A percentile compares a stretch with the other conserved stretches of the same genome.
Evolutionary conservation across 2,113 vertebrate genomes (phyloP).

Genomic region (Eretmochelys imbricata): DNA sequence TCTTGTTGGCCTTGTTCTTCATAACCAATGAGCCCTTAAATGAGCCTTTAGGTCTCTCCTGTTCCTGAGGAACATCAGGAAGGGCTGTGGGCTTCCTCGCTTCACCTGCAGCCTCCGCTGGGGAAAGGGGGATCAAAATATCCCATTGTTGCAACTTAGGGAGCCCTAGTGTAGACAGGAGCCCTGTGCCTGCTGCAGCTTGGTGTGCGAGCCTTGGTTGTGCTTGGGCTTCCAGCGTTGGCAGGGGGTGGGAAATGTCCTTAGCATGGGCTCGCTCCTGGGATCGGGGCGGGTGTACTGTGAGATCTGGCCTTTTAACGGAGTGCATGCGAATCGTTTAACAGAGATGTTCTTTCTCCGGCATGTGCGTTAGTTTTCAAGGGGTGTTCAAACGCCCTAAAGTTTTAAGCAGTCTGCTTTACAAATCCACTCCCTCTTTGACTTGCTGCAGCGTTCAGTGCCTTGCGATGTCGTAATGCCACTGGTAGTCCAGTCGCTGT

Average conservation of each 20-base stretch:
- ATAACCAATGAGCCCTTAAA: neutral
- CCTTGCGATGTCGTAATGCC: neutral
- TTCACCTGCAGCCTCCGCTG: neutral
- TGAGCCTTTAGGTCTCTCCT: neutral
- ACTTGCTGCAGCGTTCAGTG: neutral
- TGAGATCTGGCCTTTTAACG: neutral
- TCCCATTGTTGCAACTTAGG: neutral
- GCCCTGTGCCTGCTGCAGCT: too few relatives aligned
- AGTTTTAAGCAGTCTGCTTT: neutral
- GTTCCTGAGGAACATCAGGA: neutral
- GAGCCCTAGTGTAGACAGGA: neutral
- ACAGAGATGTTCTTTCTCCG: too few relatives aligned
- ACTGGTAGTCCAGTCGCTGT: neutral
- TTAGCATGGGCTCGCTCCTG: neutral
- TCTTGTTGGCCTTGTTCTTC: neutral
- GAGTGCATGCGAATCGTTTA: too few relatives aligned
- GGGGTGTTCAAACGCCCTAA: too few relatives aligned
- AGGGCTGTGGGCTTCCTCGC: too few relatives aligned
- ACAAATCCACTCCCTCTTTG: neutral
- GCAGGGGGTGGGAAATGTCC: neutral
- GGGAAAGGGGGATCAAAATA: neutral
- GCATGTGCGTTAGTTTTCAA: too few relatives aligned
- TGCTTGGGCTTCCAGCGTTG: neutral
- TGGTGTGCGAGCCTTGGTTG: neutral
- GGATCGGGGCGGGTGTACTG: neutral